A percentile compares a stretch with the other conserved stretches of the same genome.
Evolutionary conservation across 2,888 invertebrate genomes (phyloP).

Genomic region (Heliconius aoede): DNA sequence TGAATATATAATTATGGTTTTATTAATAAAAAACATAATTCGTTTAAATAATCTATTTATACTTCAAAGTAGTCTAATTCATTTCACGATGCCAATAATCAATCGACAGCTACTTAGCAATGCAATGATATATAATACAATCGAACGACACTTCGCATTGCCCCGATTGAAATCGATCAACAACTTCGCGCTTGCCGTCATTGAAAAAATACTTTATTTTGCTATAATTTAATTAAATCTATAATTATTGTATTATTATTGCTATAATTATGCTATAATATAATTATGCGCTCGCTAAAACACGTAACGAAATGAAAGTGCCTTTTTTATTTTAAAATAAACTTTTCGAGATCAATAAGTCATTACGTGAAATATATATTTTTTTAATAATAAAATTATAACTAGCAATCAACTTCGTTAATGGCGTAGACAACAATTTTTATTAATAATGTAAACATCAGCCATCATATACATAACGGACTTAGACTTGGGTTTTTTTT

Average conservation of each 20-base stretch:
- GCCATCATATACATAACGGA: no score
- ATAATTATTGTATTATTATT: not conserved
- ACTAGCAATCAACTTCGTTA: not conserved
- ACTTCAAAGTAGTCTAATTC: not conserved
- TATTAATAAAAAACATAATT: not conserved
- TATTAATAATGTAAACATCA: not conserved
- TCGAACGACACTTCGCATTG: no score
- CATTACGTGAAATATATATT: not conserved
- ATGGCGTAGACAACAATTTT: not conserved
- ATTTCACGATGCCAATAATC: not conserved
- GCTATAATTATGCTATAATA: not conserved
- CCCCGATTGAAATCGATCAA: no score
- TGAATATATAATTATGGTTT: constrained; percentile 30
- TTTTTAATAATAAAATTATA: no score
- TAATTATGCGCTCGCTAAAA: not conserved
- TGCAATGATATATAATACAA: not conserved
- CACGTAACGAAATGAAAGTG: not conserved
- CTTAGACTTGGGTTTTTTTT: not conserved
- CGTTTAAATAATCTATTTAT: not conserved
- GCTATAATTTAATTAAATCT: not conserved
- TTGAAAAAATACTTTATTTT: not conserved
- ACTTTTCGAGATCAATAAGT: not conserved
- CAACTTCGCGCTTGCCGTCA: no score
- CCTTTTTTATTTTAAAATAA: not conserved
- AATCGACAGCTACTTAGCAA: not conserved